Conservation (phyloP, 2,797 vertebrate genomes). For the Sciaenops ocellatus region DNA sequence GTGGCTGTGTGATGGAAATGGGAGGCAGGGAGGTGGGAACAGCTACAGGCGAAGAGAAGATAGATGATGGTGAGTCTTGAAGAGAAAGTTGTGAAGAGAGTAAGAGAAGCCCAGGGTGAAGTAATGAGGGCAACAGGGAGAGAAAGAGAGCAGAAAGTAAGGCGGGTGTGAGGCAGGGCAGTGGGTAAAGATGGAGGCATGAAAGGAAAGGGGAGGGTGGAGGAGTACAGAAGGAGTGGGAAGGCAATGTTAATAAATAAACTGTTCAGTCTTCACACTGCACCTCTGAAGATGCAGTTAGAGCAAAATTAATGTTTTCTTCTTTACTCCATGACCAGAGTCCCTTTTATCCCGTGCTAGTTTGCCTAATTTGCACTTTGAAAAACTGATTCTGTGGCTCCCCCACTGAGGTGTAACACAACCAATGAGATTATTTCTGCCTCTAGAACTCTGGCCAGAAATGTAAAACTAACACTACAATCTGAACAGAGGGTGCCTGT, state of each 20-base stretch:
- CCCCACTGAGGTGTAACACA: background rate
- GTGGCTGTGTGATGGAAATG: conserved; percentile 30
- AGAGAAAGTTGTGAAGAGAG: conserved; percentile 32
- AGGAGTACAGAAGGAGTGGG: background rate
- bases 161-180: conserved; percentile 1
- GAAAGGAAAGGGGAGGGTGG: background rate
- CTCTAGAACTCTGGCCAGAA: background rate
- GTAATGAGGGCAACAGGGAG: conserved; percentile 56
- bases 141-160: conserved; percentile 20
- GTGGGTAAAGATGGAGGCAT: conserved; percentile 23
- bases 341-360: background rate
- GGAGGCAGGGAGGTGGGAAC: conserved; percentile 34
- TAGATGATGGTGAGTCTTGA: conserved; percentile 29
- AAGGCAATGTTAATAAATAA: conserved; percentile 18
- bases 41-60: conserved; percentile 40
- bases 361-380: conserved; percentile 16
- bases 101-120: conserved; percentile 41
- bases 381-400: conserved; percentile 6
- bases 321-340: background rate
- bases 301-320: conserved; percentile 2
- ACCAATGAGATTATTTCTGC: background rate
- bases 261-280: conserved; percentile 1
- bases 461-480: background rate
- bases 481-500: background rate
- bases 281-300: conserved; percentile 4